These are phyloP conservation scores for Chionodraco myersi DNA, from an alignment of 2,113 vertebrate species.

Conservation along the genomic window DNA sequence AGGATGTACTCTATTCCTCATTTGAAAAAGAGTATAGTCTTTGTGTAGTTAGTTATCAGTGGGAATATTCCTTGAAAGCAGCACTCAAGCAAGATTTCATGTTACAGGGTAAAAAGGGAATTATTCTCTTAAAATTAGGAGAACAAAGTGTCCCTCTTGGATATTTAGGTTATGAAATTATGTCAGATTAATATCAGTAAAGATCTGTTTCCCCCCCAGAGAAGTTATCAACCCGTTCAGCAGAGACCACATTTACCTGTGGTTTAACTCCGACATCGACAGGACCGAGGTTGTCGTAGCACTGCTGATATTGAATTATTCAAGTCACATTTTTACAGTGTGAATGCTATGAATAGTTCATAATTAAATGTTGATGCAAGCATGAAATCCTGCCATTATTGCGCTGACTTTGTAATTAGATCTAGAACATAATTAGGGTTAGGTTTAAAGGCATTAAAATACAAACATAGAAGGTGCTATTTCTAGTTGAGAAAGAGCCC, in stretches of 20 bases:
- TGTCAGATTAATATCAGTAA: conserved; percentile 20
- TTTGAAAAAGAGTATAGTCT: neutral
- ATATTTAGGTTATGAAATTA: conserved; percentile 19
- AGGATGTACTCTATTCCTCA: neutral
- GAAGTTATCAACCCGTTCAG: neutral
- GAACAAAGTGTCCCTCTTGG: conserved; percentile 16
- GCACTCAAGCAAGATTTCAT: conserved; percentile 12
- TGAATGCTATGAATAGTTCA: conserved; percentile 60
- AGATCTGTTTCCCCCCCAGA: conserved; percentile 26
- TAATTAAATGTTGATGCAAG: conserved; percentile 69
- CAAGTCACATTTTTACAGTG: conserved; percentile 61
- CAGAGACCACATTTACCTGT: conserved; percentile 10
- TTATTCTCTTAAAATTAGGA: neutral
- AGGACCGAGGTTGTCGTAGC: conserved; percentile 33
- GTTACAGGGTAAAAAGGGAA: neutral
- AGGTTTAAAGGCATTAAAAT: conserved; percentile 22
- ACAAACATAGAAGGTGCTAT: conserved; percentile 11
- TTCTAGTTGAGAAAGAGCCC: neutral
- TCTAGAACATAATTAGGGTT: conserved; percentile 45
- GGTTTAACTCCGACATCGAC: conserved; percentile 21
- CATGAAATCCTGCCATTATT: conserved; percentile 62
- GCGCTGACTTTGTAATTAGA: conserved; percentile 46
- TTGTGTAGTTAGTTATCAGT: conserved; percentile 7
- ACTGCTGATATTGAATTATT: conserved; percentile 48
- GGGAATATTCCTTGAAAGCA: conserved; percentile 1